Evolutionary conservation across 2,797 vertebrate species (phyloP).

Genomic region (Enteromius paludinosus): DNA sequence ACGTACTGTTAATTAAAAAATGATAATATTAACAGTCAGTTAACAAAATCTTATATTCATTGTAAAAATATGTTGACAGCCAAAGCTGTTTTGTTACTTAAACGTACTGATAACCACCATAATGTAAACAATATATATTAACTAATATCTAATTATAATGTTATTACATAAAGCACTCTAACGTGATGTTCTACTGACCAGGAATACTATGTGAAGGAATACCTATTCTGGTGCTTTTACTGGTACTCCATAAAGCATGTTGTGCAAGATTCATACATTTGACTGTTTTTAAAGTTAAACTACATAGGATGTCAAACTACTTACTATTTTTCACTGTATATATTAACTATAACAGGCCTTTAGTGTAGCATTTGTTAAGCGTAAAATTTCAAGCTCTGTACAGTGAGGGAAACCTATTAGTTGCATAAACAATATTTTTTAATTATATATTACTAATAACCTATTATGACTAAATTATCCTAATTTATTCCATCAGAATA

Average conservation of each 20-base stretch:
- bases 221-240: too few species aligned
- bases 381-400: not conserved
- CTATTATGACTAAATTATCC: not conserved
- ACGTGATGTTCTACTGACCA: not conserved
- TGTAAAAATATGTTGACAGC: not conserved
- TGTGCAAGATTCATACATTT: not conserved
- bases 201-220: too few species aligned
- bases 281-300: not conserved
- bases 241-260: not conserved
- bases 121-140: not conserved
- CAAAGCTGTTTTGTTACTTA: not conserved
- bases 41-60: not conserved
- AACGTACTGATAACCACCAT: not conserved
- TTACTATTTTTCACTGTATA: not conserved
- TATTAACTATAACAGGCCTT: not conserved
- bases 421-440: not conserved
- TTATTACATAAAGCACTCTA: not conserved
- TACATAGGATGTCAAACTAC: not conserved
- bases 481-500: conserved; percentile 1
- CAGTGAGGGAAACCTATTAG: not conserved
- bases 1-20: not conserved
- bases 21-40: not conserved
- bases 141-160: not conserved
- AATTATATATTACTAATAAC: not conserved
- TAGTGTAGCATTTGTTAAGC: not conserved